phyloP scores from a whole-genome alignment of 2,113 vertebrate genomes.

The Odobenus rosmarus region DNA sequence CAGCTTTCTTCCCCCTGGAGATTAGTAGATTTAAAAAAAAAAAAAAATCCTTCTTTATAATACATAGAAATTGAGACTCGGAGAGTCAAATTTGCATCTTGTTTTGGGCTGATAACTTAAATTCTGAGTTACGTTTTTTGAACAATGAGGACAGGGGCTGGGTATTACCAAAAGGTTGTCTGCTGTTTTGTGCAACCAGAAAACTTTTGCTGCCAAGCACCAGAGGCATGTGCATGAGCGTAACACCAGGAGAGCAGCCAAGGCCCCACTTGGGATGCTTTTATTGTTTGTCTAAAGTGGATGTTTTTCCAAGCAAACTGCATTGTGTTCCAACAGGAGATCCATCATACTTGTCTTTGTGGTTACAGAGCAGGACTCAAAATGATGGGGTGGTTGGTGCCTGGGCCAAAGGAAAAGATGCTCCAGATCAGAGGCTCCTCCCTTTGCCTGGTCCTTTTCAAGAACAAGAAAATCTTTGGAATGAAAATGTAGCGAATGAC shows the following conservation, averaged over 20 bases:
- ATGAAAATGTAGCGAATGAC: conserved; percentile 51
- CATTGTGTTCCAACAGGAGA: conserved; percentile 72
- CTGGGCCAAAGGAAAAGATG: conserved; percentile 64
- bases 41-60: not conserved
- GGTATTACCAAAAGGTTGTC: conserved; percentile 57
- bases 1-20: not conserved
- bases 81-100: conserved; percentile 5
- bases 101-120: conserved; percentile 46
- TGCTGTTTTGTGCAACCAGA: conserved; percentile 71
- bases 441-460: conserved; percentile 65
- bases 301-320: conserved; percentile 77
- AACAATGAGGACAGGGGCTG: conserved; percentile 44
- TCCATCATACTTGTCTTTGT: conserved; percentile 75
- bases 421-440: not conserved
- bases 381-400: conserved; percentile 40
- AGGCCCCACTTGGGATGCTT: conserved; percentile 68
- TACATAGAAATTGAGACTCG: conserved; percentile 4
- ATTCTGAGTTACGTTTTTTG: conserved; percentile 64
- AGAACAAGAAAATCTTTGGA: conserved; percentile 70
- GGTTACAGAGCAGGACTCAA: conserved; percentile 64
- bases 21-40: not conserved
- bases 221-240: conserved; percentile 64
- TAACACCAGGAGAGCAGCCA: conserved; percentile 78
- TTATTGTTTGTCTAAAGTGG: conserved; percentile 74
- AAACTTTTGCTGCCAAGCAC: conserved; percentile 66